A percentile compares a stretch with the other conserved stretches of the same genome.
phyloP scores from a whole-genome alignment of 1,140 invertebrate genomes.

The Leptinotarsa lineolata region DNA sequence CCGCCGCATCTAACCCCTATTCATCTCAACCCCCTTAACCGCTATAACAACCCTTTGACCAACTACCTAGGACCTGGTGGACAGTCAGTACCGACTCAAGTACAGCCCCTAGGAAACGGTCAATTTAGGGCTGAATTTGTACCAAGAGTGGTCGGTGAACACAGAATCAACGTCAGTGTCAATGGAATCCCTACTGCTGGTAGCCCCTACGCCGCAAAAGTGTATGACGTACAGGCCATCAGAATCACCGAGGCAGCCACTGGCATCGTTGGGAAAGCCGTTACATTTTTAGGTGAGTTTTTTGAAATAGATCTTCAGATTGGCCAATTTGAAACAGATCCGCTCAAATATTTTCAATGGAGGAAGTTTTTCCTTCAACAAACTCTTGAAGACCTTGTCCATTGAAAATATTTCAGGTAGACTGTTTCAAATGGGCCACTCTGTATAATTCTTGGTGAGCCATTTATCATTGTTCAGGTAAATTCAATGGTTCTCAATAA shows the following conservation, averaged over 20 bases:
- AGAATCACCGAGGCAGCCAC: slow-evolving; percentile 89
- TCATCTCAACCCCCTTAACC: not conserved
- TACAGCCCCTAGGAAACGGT: slow-evolving; percentile 70
- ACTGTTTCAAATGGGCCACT: too few relatives aligned
- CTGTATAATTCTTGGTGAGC: too few relatives aligned
- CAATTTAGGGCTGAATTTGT: slow-evolving; percentile 86
- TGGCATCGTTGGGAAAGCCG: slow-evolving; percentile 89
- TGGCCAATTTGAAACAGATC: too few relatives aligned
- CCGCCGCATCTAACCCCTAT: too few relatives aligned
- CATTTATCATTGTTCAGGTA: too few relatives aligned
- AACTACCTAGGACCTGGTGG: slow-evolving; percentile 76
- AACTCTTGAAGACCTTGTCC: too few relatives aligned
- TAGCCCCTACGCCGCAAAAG: slow-evolving; percentile 91
- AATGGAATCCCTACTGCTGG: slow-evolving; percentile 78
- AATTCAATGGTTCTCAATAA: too few relatives aligned
- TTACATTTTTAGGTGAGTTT: slow-evolving; percentile 87
- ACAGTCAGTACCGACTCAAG: slow-evolving; percentile 83
- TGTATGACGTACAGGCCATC: slow-evolving; percentile 93
- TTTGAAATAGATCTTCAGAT: too few relatives aligned
- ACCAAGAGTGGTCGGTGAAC: slow-evolving; percentile 85
- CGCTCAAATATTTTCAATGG: too few relatives aligned
- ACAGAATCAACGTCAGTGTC: slow-evolving; percentile 84
- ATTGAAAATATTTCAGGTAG: too few relatives aligned
- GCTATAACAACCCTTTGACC: not conserved
- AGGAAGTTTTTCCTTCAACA: too few relatives aligned